Conservation (phyloP, 1,140 invertebrate genomes). For the Globodera rostochiensis region DNA sequence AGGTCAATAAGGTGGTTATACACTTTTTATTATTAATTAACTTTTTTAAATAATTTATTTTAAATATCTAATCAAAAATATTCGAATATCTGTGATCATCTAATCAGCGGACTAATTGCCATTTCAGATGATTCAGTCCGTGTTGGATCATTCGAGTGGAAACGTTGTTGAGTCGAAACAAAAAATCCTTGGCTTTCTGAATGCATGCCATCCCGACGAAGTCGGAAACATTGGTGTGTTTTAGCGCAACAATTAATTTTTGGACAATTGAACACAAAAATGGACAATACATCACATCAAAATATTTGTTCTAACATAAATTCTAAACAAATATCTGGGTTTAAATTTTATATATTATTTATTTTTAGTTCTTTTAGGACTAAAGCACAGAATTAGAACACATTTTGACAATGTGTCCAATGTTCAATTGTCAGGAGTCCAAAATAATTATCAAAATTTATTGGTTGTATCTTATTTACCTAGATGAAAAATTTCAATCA, state of each 20-base stretch:
- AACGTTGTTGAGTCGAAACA: background rate
- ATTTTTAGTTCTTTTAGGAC: too few species aligned
- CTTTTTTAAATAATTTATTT: too few species aligned
- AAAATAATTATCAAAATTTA: too few species aligned
- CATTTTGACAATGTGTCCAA: too few species aligned
- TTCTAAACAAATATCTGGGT: too few species aligned
- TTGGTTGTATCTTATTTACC: background rate
- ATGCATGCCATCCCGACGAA: conserved; percentile 24
- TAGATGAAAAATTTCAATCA: conserved; percentile 30
- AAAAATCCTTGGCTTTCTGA: conserved; percentile 4
- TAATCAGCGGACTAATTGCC: background rate
- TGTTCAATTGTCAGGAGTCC: too few species aligned
- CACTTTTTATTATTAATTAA: background rate
- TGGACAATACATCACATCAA: too few species aligned
- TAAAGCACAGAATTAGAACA: too few species aligned
- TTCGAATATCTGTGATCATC: too few species aligned
- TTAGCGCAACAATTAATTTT: background rate
- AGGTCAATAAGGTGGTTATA: conserved; percentile 13
- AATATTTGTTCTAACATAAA: too few species aligned
- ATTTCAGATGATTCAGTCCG: conserved; percentile 11
- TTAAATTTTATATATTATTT: too few species aligned
- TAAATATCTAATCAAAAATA: too few species aligned
- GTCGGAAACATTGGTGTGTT: conserved; percentile 18
- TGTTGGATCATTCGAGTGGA: background rate
- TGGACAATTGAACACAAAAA: background rate